Conservation (phyloP, 2,113 vertebrate species). For the Chinchilla lanigera region DNA sequence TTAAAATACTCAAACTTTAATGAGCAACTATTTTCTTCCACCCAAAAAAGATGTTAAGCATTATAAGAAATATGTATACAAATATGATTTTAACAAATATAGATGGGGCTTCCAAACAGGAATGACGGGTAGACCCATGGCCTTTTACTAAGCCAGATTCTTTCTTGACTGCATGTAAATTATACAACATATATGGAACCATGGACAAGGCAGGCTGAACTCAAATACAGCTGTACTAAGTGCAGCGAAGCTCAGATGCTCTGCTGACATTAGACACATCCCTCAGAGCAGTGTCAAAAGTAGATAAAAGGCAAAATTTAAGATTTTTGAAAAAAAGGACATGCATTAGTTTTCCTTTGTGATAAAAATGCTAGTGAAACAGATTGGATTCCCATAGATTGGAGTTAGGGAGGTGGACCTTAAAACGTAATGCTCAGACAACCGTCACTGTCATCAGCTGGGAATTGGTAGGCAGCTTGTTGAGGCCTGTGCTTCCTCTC, state of each 20-base stretch:
- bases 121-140: background rate
- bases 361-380: background rate
- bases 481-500: background rate
- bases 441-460: background rate
- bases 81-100: background rate
- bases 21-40: background rate
- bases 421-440: background rate
- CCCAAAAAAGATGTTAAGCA: background rate
- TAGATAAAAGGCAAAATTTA: background rate
- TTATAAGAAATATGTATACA: background rate
- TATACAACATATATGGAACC: background rate
- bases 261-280: background rate
- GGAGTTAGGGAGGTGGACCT: background rate
- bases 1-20: background rate
- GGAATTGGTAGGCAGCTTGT: background rate
- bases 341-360: background rate
- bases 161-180: background rate
- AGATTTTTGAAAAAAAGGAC: background rate
- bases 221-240: background rate
- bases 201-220: fast-evolving
- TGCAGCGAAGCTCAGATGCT: background rate
- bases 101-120: background rate
- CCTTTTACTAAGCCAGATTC: background rate
- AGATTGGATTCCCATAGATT: background rate
- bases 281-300: background rate